phyloP scores from a whole-genome alignment of 2,888 invertebrate genomes.

The Pocota personata region DNA sequence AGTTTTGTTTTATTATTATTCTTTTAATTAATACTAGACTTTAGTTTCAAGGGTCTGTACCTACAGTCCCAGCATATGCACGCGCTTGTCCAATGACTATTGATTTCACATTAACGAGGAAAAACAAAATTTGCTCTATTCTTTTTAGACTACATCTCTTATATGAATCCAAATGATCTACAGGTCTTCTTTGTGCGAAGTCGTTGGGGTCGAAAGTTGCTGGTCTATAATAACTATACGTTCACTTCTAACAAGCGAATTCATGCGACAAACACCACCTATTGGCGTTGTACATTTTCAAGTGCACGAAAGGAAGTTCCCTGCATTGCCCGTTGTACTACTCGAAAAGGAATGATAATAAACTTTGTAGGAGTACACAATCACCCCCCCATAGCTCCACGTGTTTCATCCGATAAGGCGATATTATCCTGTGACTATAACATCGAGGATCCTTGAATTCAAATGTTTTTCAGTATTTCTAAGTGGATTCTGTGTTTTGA shows the following conservation, averaged over 20 bases:
- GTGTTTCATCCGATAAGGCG: slow-evolving; percentile 34
- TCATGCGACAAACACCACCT: slow-evolving; percentile 74
- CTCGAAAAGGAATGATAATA: slow-evolving; percentile 72
- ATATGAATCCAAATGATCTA: slow-evolving; percentile 29
- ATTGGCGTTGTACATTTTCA: slow-evolving; percentile 75
- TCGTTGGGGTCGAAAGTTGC: slow-evolving; percentile 75
- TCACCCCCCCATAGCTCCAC: slow-evolving; percentile 73
- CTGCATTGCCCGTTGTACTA: slow-evolving; percentile 75
- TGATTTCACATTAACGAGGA: slow-evolving; percentile 2
- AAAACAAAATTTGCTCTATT: slow-evolving; percentile 19
- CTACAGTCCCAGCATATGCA: background rate
- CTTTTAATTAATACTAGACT: background rate
- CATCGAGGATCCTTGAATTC: slow-evolving; percentile 74
- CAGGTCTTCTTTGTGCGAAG: slow-evolving; percentile 74
- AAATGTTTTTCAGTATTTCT: background rate
- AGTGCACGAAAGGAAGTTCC: slow-evolving; percentile 72
- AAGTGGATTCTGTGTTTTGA: background rate
- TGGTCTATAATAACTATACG: slow-evolving; percentile 74
- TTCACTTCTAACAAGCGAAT: slow-evolving; percentile 75
- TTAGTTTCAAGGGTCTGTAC: background rate
- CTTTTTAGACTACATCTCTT: slow-evolving; percentile 34
- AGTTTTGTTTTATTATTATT: too few species aligned
- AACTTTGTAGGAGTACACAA: slow-evolving; percentile 75
- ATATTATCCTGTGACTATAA: slow-evolving; percentile 70
- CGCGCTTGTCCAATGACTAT: background rate